Evolutionary conservation across 2,888 invertebrate species (phyloP), one percentile per base, ranked within the genome.

Genomic region (Eupithecia insigniata): DNA sequence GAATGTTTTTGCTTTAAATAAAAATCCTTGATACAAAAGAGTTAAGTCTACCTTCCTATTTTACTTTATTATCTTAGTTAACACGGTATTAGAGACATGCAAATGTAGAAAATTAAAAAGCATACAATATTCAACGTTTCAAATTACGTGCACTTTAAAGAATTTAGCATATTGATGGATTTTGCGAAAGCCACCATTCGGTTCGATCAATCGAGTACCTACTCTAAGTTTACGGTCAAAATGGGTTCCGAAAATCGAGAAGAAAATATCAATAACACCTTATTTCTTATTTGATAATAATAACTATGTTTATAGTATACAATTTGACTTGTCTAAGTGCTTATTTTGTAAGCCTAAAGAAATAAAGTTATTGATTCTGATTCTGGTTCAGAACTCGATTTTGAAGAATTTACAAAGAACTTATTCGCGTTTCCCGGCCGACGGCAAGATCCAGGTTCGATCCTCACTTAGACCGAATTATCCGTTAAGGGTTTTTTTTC

Each of bases 161-260:
- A 64, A 6, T 39, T 64, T 64, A 36, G 36, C 64, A 64, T 64
- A 64, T 64, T 64, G 26, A 64, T 64, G 64, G 64, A 26, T 64
- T 62, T 26, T 64, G 64, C 26, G 36, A 64, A 60, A 22, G 1
- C n/a, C n/a, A 22, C 36, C 64, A 34, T 36, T 64, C 64, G 12
- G 12, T 36, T 64, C 64, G 36, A 64, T 64, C 26, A 36, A 64
- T 36, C 64, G 14, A 22, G n/a, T 61, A 28, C n/a, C n/a, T n/a
- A n/a, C 28, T 34, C 34, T 62, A 12, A 62, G n/a, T 14, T 36
- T 22, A 62, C 36, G 12, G 34, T 62, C 61, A 61, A 32, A 32
- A n/a, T 32, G 18, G n/a, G 16, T 32, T 36, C 36, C n/a, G 62
- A 62, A 36, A 62, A 36, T 22, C 34, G 36, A 34, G 36, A n/a